A percentile compares a stretch with the other conserved stretches of the same genome.
Conservation (phyloP, 2,888 invertebrate species). For the Esperia sulphurella region DNA sequence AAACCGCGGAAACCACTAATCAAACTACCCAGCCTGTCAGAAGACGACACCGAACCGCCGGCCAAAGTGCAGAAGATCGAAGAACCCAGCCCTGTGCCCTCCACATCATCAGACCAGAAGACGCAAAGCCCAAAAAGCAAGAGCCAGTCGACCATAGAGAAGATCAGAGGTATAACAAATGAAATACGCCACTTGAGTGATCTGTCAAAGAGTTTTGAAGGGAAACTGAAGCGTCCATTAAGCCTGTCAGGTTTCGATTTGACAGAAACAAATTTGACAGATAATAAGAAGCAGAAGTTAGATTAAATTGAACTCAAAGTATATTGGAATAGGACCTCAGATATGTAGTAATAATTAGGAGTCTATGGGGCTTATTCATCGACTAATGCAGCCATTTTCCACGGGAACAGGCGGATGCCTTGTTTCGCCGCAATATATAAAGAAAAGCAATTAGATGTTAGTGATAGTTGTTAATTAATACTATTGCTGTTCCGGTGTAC, state of each 20-base stretch:
- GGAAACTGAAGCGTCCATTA: conserved; percentile 39
- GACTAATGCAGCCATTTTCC: too few species aligned
- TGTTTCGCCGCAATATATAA: too few species aligned
- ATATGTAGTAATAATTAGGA: too few species aligned
- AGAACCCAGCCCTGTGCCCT: conserved; percentile 16
- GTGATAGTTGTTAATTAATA: too few species aligned
- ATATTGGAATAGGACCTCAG: too few species aligned
- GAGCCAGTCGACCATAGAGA: conserved; percentile 36
- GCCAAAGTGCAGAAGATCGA: conserved; percentile 29
- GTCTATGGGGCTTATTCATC: too few species aligned
- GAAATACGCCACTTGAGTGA: conserved; percentile 48
- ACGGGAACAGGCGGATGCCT: too few species aligned
- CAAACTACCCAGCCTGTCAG: conserved; percentile 56
- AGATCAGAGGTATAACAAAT: conserved; percentile 44
- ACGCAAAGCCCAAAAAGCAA: conserved; percentile 25
- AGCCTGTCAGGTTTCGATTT: conserved; percentile 21
- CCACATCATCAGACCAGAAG: conserved; percentile 21
- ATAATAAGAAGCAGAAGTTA: conserved; percentile 43
- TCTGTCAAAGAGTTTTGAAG: conserved; percentile 35
- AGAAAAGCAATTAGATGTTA: too few species aligned
- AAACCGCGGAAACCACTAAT: conserved; percentile 61
- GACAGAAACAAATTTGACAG: neutral
- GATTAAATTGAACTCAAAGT: conserved; percentile 31
- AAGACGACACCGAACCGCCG: conserved; percentile 38
- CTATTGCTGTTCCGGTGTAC: too few species aligned